Base-by-base conservation (phyloP, 2,113 vertebrate genomes). In the Halichoeres trimaculatus region DNA sequence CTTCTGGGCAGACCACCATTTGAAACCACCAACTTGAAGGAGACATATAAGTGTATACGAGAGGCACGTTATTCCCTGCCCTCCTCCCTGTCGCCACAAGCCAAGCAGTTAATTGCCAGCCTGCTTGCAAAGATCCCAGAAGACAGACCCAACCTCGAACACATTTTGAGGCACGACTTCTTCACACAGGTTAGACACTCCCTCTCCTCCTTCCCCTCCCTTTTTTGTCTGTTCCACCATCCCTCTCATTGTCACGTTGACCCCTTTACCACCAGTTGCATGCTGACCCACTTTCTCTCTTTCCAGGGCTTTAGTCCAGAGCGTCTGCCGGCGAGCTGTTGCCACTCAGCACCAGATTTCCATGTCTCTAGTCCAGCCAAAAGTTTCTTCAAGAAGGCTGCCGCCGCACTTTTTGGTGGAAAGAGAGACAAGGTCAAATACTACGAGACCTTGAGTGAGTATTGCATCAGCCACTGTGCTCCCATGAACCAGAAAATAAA, bases 321-420 rank as follows among this genome's bases (percentile, higher is more conserved):
- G 20, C 95, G 95, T 78, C 95, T 99, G 75, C 90, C 96, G 20
- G 91, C 96, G 35, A 98, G 95, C 91, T 99, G 97, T 82, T 98
- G 98, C 90, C 96, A 98, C 38, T 97, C 96, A 0, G 92, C 96
- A 74, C 98, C 98, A 57, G 98, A 99, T 76, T 99, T 99, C 89
- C 97, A 99, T 69, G 84, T 98, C 81, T 98, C 98, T 54, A 99
- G 98, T 86, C 98, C 98, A 11, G 96, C 97, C 53, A 99, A 98
- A 92, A 99, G 95, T 86, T 99, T 99, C 89, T 99, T 99, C 89
- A 98, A 96, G 91, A 98, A 99, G 88, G 98, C 98, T 8, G 98
- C 97, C 6, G 98, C 98, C 50, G 98, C 98, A 10, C 95, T 99
- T 16, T 99, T 99, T 55, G 98, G 98, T 50, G 97, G 97, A 59